These are phyloP conservation scores for Rhea pennata DNA, from an alignment of 2,113 vertebrate species.

Conservation along the genomic window DNA sequence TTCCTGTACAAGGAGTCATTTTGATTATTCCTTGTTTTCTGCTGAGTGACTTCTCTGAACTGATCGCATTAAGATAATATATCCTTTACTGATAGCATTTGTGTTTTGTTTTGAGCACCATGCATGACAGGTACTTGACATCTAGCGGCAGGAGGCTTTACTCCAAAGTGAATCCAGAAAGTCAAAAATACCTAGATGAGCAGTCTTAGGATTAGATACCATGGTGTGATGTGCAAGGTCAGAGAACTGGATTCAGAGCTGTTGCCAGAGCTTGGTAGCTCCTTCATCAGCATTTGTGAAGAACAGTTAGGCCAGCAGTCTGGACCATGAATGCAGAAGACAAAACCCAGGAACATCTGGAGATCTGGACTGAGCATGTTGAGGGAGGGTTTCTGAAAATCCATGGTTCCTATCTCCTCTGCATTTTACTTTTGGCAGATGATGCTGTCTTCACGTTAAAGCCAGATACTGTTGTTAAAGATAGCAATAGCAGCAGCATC, in stretches of 20 bases:
- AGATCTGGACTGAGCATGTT: neutral
- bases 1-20: neutral
- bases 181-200: neutral
- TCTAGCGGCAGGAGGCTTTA: neutral
- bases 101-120: neutral
- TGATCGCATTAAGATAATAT: neutral
- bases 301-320: neutral
- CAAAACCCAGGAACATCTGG: neutral
- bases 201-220: neutral
- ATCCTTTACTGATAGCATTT: neutral
- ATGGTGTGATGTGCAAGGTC: neutral
- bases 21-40: neutral
- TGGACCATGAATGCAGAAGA: neutral
- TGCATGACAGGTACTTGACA: neutral
- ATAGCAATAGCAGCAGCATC: neutral
- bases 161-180: neutral
- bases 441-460: neutral
- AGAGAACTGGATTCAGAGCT: neutral
- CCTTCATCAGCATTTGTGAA: neutral
- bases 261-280: no score
- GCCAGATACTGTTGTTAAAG: neutral
- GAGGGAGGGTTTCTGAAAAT: neutral
- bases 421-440: neutral
- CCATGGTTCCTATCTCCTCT: neutral
- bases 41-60: neutral